Base-by-base conservation (phyloP, 2,113 vertebrate species). In the Gavialis gangeticus region DNA sequence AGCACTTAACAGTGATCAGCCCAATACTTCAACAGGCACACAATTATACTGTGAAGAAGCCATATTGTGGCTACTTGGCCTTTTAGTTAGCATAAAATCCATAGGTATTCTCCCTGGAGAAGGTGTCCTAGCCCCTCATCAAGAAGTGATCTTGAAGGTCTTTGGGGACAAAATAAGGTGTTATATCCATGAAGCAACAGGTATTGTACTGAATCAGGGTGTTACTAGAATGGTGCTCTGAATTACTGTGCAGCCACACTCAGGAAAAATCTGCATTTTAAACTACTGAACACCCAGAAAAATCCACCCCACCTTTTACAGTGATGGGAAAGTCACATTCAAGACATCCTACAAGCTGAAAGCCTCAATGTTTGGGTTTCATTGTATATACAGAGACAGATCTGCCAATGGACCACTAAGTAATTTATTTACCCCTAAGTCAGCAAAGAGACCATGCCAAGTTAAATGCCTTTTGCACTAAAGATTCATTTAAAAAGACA, bases 361-460 rank as follows among this genome's bases (percentile, higher is more conserved):
- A 85, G 55, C n/a, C 46, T 78, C 84, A 34, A 1, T 85, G n/a
- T 57, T 82, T 85, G 24, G 60, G 84, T 91, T 92, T 92, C 76
- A 21, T 94, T 88, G 59, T 22, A 56, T 58, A 90, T 12, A 14
- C 30, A 82, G 69, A 82, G 30, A 69, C 79, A 58, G 76, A 17
- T 79, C 57, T 85, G 46, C 78, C 81, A 87, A 64, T 18, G 93
- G 85, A 95, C 83, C 30, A 2, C 28, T 84, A 30, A 16, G 89
- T 93, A 93, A 95, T 64, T 93, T 95, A 92, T 89, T 95, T 77
- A 94, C 78, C 75, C 55, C 25, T 73, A 83, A 88, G 87, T 54
- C 69, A 94, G 56, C 78, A 87, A 27, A n/a, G 15, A 4, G 21
- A 57, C 91, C 56, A 8, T 30, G 37, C 66, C 75, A 90, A 84